Conservation (phyloP, 2,113 vertebrate species). For the Bos indicus region DNA sequence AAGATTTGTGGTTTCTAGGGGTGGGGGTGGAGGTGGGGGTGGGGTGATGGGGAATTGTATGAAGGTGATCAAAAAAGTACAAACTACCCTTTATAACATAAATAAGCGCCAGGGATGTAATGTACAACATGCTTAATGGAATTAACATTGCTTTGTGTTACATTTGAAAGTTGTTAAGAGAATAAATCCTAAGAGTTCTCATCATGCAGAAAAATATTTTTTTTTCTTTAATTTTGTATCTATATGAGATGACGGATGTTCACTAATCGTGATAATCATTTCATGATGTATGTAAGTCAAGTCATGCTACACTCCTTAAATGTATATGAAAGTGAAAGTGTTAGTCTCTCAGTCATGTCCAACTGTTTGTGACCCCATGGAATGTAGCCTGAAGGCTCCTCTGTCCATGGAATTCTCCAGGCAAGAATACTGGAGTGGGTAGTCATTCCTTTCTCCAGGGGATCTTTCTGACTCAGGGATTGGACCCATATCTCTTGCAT, state of each 20-base stretch:
- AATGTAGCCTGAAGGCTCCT: neutral
- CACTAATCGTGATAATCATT: neutral
- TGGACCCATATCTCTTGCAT: neutral
- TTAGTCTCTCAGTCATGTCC: neutral
- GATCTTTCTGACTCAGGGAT: neutral
- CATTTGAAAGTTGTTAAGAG: neutral
- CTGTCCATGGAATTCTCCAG: neutral
- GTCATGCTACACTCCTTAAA: neutral
- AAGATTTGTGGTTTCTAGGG: neutral
- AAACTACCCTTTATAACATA: neutral
- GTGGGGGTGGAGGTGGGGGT: too few relatives aligned
- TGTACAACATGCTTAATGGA: neutral
- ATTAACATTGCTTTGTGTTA: neutral
- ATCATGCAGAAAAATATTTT: neutral
- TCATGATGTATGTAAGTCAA: neutral
- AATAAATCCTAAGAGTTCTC: neutral
- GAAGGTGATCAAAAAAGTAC: neutral
- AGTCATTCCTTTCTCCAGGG: neutral
- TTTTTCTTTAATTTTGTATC: neutral
- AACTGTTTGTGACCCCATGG: neutral
- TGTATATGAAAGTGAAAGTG: neutral
- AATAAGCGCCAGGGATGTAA: neutral
- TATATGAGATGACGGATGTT: neutral
- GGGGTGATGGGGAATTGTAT: neutral
- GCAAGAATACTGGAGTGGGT: neutral